phyloP scores from a whole-genome alignment of 2,797 vertebrate species.

The Centropyge bicolor region DNA sequence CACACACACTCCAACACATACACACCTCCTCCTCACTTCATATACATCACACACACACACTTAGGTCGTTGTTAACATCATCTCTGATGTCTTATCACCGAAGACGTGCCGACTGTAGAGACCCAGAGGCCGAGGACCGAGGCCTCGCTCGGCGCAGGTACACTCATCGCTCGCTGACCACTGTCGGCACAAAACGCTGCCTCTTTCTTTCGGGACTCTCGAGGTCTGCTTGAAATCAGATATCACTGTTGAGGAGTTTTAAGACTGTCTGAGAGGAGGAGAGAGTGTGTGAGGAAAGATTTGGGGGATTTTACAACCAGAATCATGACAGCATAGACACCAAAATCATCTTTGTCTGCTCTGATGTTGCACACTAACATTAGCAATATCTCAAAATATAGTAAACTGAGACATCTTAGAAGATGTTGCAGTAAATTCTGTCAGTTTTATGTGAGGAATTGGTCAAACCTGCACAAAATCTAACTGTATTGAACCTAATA shows the following conservation, averaged over 20 bases:
- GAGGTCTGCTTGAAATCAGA: conserved; percentile 10
- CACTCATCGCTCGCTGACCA: conserved; percentile 41
- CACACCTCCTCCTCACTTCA: neutral
- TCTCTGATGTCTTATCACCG: conserved; percentile 72
- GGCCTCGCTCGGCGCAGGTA: conserved; percentile 78
- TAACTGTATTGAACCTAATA: neutral
- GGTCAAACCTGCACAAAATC: neutral
- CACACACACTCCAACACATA: neutral
- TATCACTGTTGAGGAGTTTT: conserved; percentile 10
- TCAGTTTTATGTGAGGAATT: neutral
- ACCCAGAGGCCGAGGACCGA: conserved; percentile 67
- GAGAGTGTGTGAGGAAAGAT: neutral
- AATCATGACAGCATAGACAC: conserved; percentile 29
- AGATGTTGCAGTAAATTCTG: neutral
- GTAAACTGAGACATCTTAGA: neutral
- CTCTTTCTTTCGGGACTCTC: conserved; percentile 59
- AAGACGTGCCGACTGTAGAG: conserved; percentile 75
- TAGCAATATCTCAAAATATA: neutral
- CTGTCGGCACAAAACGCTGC: conserved; percentile 11
- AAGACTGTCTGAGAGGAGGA: neutral
- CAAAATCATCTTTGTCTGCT: conserved; percentile 28
- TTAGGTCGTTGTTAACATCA: conserved; percentile 61
- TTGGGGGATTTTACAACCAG: neutral
- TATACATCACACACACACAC: conserved; percentile 4
- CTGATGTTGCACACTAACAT: neutral